Base-by-base conservation (phyloP, 2,888 invertebrate species). In the Lasioglossum leucozonium region DNA sequence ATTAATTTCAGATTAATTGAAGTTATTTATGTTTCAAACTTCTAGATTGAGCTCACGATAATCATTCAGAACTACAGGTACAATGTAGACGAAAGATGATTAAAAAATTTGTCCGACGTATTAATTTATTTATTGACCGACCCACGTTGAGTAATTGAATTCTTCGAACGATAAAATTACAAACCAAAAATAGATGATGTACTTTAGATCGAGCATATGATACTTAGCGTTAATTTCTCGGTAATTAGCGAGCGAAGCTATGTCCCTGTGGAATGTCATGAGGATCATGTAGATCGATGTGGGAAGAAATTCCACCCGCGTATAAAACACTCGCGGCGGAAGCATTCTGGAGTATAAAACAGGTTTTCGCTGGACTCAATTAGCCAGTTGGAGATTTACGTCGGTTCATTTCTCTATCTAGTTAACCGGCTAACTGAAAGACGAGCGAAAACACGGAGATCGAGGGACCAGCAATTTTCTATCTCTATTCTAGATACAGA, bases 341-440 rank as follows among this genome's bases (percentile, higher is more conserved):
- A 72, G 79, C 71, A 55, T 65, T 73, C 78, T 71, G 75, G 30
- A 69, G 76, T 34, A 74, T 51, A 37, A 81, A 88, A 90, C 90
- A 84, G 90, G 90, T 90, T 90, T 85, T 79, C 55, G 44, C 75
- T 75, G 65, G 78, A 73, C n/a, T 80, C 88, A 73, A 89, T 89
- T 90, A 90, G 88, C 76, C 42, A 58, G 74, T 55, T 69, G 72
- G 75, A 84, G 84, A 87, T 88, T 89, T 82, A 88, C 86, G 79
- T 80, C 62, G 67, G 77, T 85, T 88, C 85, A 77, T 87, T 89
- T 81, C 40, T 81, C 62, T 87, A 87, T 88, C 88, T 88, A 82
- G 80, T 83, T 83, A 81, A 77, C 22, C 22, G 65, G 26, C n/a
- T 13, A 30, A 62, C 30, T 47, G 84, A 79, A 47, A 76, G 85